Conservation (phyloP, 2,888 invertebrate genomes). For the Hermaeophaga mercurialis region DNA sequence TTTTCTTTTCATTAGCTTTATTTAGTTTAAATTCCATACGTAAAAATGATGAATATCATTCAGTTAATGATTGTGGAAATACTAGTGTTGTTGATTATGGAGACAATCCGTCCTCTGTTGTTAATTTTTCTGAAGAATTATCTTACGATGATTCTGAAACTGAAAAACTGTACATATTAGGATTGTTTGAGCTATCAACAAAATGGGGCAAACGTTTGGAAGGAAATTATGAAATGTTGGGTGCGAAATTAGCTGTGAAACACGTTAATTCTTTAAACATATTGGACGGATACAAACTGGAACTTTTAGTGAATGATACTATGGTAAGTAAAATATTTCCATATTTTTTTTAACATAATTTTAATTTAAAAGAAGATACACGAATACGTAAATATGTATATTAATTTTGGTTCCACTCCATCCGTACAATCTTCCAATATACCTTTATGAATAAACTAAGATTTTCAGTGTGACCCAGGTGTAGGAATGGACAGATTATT, state of each 20-base stretch:
- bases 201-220: conserved; percentile 68
- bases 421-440: neutral
- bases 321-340: no score
- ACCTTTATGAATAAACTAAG: neutral
- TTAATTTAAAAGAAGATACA: no score
- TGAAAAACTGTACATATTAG: conserved; percentile 61
- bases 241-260: conserved; percentile 78
- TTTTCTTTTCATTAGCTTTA: conserved; percentile 3
- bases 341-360: no score
- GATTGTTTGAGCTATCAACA: conserved; percentile 79
- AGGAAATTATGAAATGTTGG: conserved; percentile 75
- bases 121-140: neutral
- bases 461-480: conserved; percentile 85
- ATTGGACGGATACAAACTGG: conserved; percentile 75
- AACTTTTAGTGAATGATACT: conserved; percentile 82
- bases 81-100: neutral
- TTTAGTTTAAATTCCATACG: neutral
- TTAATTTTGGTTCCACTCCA: neutral
- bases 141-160: neutral
- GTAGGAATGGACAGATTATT: conserved; percentile 90
- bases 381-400: neutral
- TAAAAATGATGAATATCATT: neutral
- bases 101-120: neutral
- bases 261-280: conserved; percentile 75
- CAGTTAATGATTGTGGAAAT: neutral